phyloP scores from a whole-genome alignment of 2,797 vertebrate species.

The Merluccius polli region DNA sequence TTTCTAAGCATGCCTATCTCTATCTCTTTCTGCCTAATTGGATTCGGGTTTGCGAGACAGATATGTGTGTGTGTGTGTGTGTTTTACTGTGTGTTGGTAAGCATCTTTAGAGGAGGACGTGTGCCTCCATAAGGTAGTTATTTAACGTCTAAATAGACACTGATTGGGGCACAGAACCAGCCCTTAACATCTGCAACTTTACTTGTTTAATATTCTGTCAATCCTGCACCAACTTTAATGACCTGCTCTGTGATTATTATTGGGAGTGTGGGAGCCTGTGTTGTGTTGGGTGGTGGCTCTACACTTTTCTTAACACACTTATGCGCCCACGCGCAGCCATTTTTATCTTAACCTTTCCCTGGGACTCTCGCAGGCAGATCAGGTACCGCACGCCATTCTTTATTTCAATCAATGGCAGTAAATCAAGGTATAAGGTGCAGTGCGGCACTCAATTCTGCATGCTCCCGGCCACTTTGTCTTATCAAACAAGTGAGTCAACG shows the following conservation, averaged over 20 bases:
- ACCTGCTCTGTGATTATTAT: slow-evolving; percentile 34
- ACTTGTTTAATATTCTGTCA: slow-evolving; percentile 10
- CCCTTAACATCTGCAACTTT: slow-evolving; percentile 40
- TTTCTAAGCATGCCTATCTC: slow-evolving; percentile 53
- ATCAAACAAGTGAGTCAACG: slow-evolving; percentile 53
- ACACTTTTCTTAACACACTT: slow-evolving; percentile 15
- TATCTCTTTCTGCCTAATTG: slow-evolving; percentile 42
- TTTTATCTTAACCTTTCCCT: slow-evolving; percentile 46
- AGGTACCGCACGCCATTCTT: slow-evolving; percentile 55
- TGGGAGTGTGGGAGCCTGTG: slow-evolving; percentile 11
- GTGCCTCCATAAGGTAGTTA: slow-evolving; percentile 47
- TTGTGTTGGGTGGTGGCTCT: background rate
- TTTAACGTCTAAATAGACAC: slow-evolving; percentile 56
- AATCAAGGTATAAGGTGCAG: slow-evolving; percentile 66
- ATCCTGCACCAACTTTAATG: slow-evolving; percentile 30
- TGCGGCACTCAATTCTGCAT: slow-evolving; percentile 50
- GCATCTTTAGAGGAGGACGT: slow-evolving; percentile 23
- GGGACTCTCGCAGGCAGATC: slow-evolving; percentile 58
- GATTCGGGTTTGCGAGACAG: slow-evolving; percentile 21
- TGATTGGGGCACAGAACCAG: slow-evolving; percentile 43
- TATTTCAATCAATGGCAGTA: slow-evolving; percentile 70
- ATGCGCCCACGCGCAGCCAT: slow-evolving; percentile 25
- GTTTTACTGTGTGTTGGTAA: background rate
- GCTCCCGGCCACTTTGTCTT: slow-evolving; percentile 51
- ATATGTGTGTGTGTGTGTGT: slow-evolving; percentile 12